Evolutionary conservation across 2,797 vertebrate genomes (phyloP), one percentile per base, ranked within the genome.

Genomic region (Peromyscus melanophrys): DNA sequence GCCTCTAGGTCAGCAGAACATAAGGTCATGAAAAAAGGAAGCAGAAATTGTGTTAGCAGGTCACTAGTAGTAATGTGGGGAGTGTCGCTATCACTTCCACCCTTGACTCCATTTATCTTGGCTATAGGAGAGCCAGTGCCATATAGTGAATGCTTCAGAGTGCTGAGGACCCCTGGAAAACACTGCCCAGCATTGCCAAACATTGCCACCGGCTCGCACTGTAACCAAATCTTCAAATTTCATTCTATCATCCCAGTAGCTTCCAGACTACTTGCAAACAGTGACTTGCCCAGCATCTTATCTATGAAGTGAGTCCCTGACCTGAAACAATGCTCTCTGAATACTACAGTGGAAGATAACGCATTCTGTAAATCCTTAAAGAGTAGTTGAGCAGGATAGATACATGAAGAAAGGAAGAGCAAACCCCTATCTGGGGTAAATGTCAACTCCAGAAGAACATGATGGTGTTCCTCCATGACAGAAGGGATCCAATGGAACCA

Each of bases 21-120:
- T 34, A 92, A 95, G 93, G 90, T 81, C 96, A 67, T 86, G 75
- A 83, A 93, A 95, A 90, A 76, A 67, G 93, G 86, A 95, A 95
- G 81, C 40, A 81, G 92, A 63, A 81, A 61, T 43, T 75, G 40
- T 92, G 75, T n/a, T 82, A 81, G 65, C 29, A 12, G 29, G 49
- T 82, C 86, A 59, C 31, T 75, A 85, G 17, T 13, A 40, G 65
- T 67, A 65, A 83, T 14, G 27, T 29, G 25, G 49, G 61, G 25
- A 61, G n/a, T 73, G 10, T 43, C 14, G 4, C 13, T 57, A 37
- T 31, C 55, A 40, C 43, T 63, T 55, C 49, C 27, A n/a, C 16
- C 23, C 27, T 83, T 40, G 23, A 57, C 49, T 65, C 77, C 61
- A 46, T 37, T 80, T 55, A 34, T 87, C 87, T 82, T 59, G 34